Conservation (phyloP, 2,797 vertebrate species). For the Hippopotamyrus pictus region DNA sequence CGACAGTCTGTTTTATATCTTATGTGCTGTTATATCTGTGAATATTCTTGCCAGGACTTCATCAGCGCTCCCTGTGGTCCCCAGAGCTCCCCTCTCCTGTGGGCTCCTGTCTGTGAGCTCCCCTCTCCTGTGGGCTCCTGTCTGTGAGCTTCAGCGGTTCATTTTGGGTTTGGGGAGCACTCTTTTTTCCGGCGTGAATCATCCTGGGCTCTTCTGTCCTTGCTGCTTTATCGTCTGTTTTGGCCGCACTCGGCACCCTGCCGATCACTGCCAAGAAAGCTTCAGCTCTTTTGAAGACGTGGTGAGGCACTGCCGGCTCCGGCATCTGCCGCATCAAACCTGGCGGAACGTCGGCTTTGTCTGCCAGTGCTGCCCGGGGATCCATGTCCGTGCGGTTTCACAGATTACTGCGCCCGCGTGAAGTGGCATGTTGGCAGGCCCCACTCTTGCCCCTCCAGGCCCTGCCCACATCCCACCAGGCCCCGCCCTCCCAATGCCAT, state of each 20-base stretch:
- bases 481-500: background rate
- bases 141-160: conserved; percentile 67
- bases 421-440: background rate
- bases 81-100: conserved; percentile 48
- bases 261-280: conserved; percentile 45
- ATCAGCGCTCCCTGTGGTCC: background rate
- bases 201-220: conserved; percentile 62
- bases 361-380: conserved; percentile 51
- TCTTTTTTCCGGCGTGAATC: conserved; percentile 76
- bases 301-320: conserved; percentile 42
- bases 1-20: background rate
- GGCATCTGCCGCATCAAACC: conserved; percentile 49
- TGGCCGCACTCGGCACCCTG: conserved; percentile 62
- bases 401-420: background rate
- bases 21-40: background rate
- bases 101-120: conserved; percentile 23
- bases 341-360: conserved; percentile 47
- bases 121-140: conserved; percentile 46
- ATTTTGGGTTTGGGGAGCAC: conserved; percentile 77
- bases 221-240: conserved; percentile 73
- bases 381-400: conserved; percentile 25
- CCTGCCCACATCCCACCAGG: background rate
- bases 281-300: conserved; percentile 42
- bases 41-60: background rate
- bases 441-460: background rate